Conservation (phyloP, 2,888 invertebrate genomes). For the Luperina testacea region DNA sequence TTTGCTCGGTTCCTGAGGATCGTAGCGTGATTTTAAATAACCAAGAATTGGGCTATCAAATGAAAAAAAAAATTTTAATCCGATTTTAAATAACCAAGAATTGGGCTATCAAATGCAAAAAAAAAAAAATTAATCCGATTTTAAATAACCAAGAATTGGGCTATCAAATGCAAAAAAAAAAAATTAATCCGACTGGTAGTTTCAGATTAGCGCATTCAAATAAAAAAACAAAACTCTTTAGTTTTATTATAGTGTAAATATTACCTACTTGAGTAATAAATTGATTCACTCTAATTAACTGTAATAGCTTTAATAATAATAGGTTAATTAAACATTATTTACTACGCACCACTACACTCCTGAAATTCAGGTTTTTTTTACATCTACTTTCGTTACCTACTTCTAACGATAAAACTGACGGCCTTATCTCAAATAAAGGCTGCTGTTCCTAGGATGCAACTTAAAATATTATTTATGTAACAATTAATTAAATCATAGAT, state of each 20-base stretch:
- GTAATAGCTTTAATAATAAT: not conserved
- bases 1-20: not conserved
- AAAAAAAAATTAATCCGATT: too few species aligned
- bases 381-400: not conserved
- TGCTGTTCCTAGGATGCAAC: not conserved
- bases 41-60: too few species aligned
- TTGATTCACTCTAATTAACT: not conserved
- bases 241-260: not conserved
- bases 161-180: too few species aligned
- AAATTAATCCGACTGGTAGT: not conserved
- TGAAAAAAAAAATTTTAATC: too few species aligned
- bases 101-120: too few species aligned
- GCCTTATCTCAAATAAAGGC: not conserved
- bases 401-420: not conserved
- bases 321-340: not conserved
- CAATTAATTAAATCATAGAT: not conserved
- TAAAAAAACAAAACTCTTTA: not conserved
- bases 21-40: not conserved
- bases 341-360: not conserved
- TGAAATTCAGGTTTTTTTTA: not conserved
- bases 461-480: not conserved
- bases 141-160: not conserved
- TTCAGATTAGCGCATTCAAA: not conserved
- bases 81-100: too few species aligned
- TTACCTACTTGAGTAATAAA: not conserved